A percentile compares a stretch with the other conserved stretches of the same genome.
Conservation (phyloP, 2,888 invertebrate species). For the Phorcus lineatus region DNA sequence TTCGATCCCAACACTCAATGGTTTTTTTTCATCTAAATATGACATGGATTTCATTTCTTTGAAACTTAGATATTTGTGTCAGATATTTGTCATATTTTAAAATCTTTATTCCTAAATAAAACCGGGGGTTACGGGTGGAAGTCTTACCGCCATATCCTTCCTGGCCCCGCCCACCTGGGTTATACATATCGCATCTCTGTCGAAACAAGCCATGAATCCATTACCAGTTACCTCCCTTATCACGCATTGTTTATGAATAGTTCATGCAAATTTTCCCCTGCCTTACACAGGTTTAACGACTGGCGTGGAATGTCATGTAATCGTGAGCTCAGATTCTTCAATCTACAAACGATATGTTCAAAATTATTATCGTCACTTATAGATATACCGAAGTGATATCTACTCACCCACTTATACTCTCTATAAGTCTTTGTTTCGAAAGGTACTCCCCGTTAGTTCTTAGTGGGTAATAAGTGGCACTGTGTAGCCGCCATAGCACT, state of each 20-base stretch:
- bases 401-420: slow-evolving; percentile 7
- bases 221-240: background rate
- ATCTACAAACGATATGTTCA: no score
- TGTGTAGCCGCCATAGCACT: slow-evolving; percentile 6
- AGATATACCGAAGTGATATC: background rate
- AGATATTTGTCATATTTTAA: no score
- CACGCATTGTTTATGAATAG: background rate
- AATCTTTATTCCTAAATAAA: no score
- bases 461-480: background rate
- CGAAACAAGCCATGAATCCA: no score
- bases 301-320: background rate
- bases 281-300: background rate
- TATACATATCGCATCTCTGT: no score
- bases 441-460: slow-evolving; percentile 7
- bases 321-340: no score
- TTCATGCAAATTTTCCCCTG: background rate
- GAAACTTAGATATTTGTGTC: no score
- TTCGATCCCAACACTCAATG: no score
- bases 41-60: no score
- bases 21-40: no score
- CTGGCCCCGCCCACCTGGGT: background rate
- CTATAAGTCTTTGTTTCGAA: background rate
- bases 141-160: no score
- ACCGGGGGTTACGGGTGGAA: no score
- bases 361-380: background rate